Evolutionary conservation across 1,140 invertebrate species (phyloP), one percentile per base, ranked within the genome.

Genomic region (Hyposmocoma kahamanoa): DNA sequence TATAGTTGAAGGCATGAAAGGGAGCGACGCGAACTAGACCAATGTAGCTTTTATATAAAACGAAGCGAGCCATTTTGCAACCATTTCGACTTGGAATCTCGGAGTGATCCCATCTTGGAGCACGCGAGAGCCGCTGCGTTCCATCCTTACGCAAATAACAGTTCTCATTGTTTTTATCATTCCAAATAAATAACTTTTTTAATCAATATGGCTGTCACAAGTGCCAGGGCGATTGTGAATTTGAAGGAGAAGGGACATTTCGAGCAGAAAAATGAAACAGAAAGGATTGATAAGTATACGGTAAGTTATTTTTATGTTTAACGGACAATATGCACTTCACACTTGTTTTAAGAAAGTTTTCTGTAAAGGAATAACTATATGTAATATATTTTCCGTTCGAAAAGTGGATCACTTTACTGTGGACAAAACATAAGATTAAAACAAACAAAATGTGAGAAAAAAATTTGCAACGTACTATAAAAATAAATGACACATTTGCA

Each of bases 41-140:
- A 17, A 10, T 36, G 32, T 10, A 36, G 32, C 62, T 81, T 65
- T 72, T 75, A 80, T 84, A 84, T 81, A 84, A 75, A 84, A 67
- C 26, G 74, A 77, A 72, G 69, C 71, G 63, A 59, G 62, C 62
- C 56, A 65, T 81, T 80, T 84, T 67, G 67, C 68, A 80, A 80
- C 59, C 78, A 82, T 76, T 77, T 71, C 47, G 72, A 72, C 63
- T 74, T 75, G 64, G 73, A 82, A 68, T 80, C 81, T 82, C 71
- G 68, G 22, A 68, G 72, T 71, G 73, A 58, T 74, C 70, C 77
- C 55, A 67, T 53, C 62, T 53, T 62, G 72, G 74, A 67, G 62
- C 62, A 69, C 69, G 65, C 61, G 67, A 68, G 67, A 77, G 61
- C 67, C 67, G 45, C 53, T 65, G 64, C 54, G 47, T 50, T 56